These are phyloP conservation scores for Rhingia campestris DNA, from an alignment of 2,888 invertebrate species.

Conservation along the genomic window DNA sequence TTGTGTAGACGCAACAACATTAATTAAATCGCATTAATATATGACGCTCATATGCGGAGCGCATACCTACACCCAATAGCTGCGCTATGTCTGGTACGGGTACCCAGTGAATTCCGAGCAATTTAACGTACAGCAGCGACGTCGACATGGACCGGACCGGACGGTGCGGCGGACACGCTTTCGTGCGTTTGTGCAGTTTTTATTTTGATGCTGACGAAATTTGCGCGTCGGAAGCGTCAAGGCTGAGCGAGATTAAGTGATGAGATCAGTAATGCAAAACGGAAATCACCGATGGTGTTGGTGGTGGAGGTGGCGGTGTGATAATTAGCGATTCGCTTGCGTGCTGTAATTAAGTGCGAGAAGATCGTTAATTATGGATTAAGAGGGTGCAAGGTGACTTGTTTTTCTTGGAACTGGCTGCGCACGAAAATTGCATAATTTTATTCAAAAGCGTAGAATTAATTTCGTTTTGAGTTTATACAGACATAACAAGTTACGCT, in stretches of 20 bases:
- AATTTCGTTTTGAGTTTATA: background rate
- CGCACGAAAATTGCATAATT: background rate
- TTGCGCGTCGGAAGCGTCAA: conserved; percentile 72
- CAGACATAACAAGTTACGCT: background rate
- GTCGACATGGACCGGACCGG: too few relatives aligned
- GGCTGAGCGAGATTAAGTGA: conserved; percentile 70
- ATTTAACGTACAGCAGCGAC: conserved; percentile 40
- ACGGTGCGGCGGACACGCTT: background rate
- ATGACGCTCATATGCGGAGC: conserved; percentile 58
- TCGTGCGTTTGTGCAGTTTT: conserved; percentile 1
- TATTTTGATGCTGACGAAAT: conserved; percentile 42
- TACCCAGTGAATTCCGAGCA: conserved; percentile 22
- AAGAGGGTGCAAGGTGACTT: conserved; percentile 39
- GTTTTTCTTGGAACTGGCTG: conserved; percentile 1
- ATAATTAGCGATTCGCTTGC: conserved; percentile 71
- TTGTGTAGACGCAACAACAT: conserved; percentile 73
- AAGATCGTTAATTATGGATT: conserved; percentile 67
- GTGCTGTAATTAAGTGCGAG: conserved; percentile 72
- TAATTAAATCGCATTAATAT: conserved; percentile 74
- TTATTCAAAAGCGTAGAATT: background rate
- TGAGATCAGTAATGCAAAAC: conserved; percentile 73
- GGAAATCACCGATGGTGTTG: conserved; percentile 60
- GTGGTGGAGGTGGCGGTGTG: conserved; percentile 31
- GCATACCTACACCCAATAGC: conserved; percentile 9
- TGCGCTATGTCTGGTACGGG: background rate